phyloP scores from a whole-genome alignment of 2,888 invertebrate species.

The Chaetogeoica ovagalla region DNA sequence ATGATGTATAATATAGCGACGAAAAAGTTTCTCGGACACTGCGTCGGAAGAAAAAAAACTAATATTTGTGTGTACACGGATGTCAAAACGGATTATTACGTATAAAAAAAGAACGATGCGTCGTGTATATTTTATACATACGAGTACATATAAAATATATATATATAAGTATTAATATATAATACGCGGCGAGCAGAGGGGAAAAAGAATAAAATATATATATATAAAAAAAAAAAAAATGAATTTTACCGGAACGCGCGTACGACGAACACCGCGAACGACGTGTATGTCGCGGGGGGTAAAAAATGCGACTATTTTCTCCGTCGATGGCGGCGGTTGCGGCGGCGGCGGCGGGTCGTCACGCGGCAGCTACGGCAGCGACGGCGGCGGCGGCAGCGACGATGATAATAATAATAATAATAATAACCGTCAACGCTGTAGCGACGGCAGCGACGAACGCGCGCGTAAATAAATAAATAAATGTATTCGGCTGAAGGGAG shows the following conservation, averaged over 20 bases:
- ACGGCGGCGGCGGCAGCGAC: no score
- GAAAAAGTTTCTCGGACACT: not conserved
- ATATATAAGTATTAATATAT: no score
- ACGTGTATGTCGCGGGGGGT: not conserved
- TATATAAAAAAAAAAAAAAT: not conserved
- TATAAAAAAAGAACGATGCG: no score
- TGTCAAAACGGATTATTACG: not conserved
- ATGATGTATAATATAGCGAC: no score
- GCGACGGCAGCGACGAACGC: not conserved
- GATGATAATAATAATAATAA: no score
- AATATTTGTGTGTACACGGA: not conserved
- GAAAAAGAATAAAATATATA: no score
- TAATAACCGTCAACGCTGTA: not conserved
- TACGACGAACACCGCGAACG: no score
- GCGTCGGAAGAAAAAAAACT: not conserved
- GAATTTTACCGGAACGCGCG: conserved; percentile 3
- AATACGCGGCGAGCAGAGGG: no score
- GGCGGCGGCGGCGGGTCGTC: not conserved
- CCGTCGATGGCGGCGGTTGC: not conserved
- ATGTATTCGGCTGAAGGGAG: not conserved
- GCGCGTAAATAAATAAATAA: not conserved
- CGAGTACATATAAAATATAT: no score
- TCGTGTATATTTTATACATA: no score
- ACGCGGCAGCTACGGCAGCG: not conserved
- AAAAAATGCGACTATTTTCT: not conserved